Conservation (phyloP, 1,140 invertebrate species). For the Chrysoperla carnea region DNA sequence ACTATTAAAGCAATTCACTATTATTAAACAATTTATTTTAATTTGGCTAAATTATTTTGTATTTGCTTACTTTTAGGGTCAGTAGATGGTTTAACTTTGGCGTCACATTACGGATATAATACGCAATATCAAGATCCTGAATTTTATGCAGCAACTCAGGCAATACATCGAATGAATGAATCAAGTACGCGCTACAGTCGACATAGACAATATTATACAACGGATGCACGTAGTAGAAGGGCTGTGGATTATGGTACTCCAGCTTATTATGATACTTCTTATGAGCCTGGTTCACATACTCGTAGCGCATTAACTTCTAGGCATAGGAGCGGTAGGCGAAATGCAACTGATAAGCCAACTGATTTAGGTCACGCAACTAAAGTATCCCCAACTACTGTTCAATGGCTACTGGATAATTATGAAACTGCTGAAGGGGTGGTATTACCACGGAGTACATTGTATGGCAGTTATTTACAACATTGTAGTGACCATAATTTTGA, state of each 20-base stretch:
- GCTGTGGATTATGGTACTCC: conserved; percentile 32
- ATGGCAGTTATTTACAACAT: conserved; percentile 91
- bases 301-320: conserved; percentile 32
- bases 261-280: conserved; percentile 38
- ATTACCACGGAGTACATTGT: conserved; percentile 86
- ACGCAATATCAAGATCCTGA: conserved; percentile 50
- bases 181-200: conserved; percentile 51
- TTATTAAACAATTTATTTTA: too few relatives aligned
- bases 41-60: neutral
- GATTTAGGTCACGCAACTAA: conserved; percentile 66
- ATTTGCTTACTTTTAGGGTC: conserved; percentile 20
- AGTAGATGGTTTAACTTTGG: conserved; percentile 25
- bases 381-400: conserved; percentile 78
- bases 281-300: conserved; percentile 38
- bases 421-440: conserved; percentile 96
- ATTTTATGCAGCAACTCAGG: conserved; percentile 31
- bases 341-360: conserved; percentile 33
- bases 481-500: conserved; percentile 89
- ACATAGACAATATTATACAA: conserved; percentile 41
- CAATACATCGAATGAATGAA: conserved; percentile 63
- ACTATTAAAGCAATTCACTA: too few relatives aligned
- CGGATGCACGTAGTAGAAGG: conserved; percentile 34
- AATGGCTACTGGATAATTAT: conserved; percentile 96
- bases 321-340: conserved; percentile 24
- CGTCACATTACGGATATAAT: conserved; percentile 34